Conservation (phyloP, 2,888 invertebrate genomes). For the Synergus japonicus region DNA sequence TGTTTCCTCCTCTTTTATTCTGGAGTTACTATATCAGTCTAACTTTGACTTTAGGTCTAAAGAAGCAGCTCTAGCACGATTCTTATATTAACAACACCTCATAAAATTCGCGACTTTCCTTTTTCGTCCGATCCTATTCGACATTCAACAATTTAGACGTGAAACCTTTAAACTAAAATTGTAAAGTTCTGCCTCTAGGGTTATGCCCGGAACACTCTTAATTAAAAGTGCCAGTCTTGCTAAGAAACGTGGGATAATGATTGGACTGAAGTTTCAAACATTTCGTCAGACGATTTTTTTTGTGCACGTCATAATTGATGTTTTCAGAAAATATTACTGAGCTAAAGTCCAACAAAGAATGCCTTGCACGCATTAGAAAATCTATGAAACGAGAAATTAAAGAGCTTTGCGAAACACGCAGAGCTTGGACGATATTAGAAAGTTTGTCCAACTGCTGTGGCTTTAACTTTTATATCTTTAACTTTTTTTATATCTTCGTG, state of each 20-base stretch:
- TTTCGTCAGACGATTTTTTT: too few species aligned
- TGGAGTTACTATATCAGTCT: slow-evolving; percentile 14
- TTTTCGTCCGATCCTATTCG: not conserved
- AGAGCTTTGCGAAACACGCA: slow-evolving; percentile 10
- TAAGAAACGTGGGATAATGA: slow-evolving; percentile 4
- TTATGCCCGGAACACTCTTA: slow-evolving; percentile 5
- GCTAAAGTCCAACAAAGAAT: slow-evolving; percentile 13
- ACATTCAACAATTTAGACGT: not conserved
- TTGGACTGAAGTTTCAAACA: not conserved
- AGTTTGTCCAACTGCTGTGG: not conserved
- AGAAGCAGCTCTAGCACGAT: not conserved
- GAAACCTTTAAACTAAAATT: not conserved
- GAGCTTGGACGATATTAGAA: not conserved
- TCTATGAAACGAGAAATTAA: slow-evolving; percentile 34
- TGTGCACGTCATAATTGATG: too few species aligned
- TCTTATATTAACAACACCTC: not conserved
- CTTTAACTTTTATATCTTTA: not conserved
- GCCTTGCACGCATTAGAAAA: not conserved
- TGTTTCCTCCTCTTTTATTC: slow-evolving; percentile 15
- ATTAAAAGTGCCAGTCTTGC: slow-evolving; percentile 1
- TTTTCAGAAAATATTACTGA: slow-evolving; percentile 11
- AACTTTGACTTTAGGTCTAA: not conserved
- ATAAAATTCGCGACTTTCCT: not conserved
- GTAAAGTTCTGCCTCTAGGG: not conserved
- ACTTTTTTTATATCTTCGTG: not conserved